These are phyloP conservation scores for Leptobrachium leishanense DNA, from an alignment of 2,113 vertebrate species.

Conservation along the genomic window DNA sequence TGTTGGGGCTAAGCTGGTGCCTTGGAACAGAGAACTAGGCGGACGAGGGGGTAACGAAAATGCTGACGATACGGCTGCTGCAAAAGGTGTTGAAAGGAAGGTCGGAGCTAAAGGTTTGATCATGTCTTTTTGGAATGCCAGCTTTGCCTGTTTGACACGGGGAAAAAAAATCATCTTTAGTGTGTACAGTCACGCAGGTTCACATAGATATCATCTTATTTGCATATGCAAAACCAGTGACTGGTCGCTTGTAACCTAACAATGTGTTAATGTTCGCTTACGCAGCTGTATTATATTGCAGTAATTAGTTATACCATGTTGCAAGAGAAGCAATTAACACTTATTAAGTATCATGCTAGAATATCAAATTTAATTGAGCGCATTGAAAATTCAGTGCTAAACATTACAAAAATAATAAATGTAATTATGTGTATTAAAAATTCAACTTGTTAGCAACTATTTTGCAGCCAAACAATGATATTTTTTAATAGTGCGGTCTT, in stretches of 20 bases:
- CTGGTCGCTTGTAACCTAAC: background rate
- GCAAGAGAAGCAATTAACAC: constrained; percentile 30
- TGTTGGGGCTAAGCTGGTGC: constrained; percentile 73
- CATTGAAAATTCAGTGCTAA: background rate
- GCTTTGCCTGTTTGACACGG: constrained; percentile 71
- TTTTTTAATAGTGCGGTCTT: too few relatives aligned
- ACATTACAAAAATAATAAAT: background rate
- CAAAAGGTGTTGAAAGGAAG: constrained; percentile 81
- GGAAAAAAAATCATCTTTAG: constrained; percentile 11
- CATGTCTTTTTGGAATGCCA: constrained; percentile 85
- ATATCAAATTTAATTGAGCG: constrained; percentile 1
- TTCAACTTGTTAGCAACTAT: background rate
- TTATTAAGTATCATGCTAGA: background rate
- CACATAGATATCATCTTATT: background rate
- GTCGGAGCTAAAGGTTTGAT: constrained; percentile 84
- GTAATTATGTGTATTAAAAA: background rate
- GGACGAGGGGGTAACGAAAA: constrained; percentile 84
- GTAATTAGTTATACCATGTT: constrained; percentile 18
- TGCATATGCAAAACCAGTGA: too few relatives aligned
- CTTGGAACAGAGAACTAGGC: constrained; percentile 79
- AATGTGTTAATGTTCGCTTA: background rate
- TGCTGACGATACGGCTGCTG: constrained; percentile 70
- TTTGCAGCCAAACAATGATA: background rate
- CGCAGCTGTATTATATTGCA: constrained; percentile 8
- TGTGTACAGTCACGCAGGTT: background rate